Percentiles rank a stretch among this genome's conserved stretches.
phyloP scores from a whole-genome alignment of 2,113 vertebrate species.

The Haemorhous mexicanus region DNA sequence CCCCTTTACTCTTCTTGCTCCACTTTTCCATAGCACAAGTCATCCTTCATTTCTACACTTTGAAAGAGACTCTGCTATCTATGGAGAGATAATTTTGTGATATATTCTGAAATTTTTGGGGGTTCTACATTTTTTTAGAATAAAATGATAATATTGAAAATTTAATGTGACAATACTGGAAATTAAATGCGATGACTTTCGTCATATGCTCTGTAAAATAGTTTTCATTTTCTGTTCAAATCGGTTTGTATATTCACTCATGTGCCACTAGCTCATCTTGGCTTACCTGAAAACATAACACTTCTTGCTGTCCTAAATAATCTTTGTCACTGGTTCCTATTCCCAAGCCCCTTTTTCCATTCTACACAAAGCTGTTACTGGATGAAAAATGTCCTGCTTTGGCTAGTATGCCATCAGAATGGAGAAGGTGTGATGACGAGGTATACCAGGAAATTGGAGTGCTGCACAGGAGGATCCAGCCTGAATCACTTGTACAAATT shows the following conservation, averaged over 20 bases:
- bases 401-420: not conserved
- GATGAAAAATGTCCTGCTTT: not conserved
- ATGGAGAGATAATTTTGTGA: not conserved
- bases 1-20: not conserved
- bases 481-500: not conserved
- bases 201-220: not conserved
- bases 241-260: not conserved
- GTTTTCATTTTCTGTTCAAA: not conserved
- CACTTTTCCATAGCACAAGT: not conserved
- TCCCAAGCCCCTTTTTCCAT: not conserved
- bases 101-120: not conserved
- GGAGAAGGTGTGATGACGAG: not conserved
- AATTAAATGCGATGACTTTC: not conserved
- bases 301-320: not conserved
- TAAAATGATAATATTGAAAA: not conserved
- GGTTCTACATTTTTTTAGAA: not conserved
- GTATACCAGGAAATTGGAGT: not conserved
- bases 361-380: not conserved
- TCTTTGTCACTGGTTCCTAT: not conserved
- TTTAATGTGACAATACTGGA: not conserved
- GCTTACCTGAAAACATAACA: not conserved
- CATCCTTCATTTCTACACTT: not conserved
- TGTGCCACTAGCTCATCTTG: not conserved
- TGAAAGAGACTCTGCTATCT: not conserved
- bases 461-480: not conserved